A percentile compares a stretch with the other conserved stretches of the same genome.
Evolutionary conservation across 2,113 vertebrate species (phyloP).

Genomic region (Potamarius usumacintae): DNA sequence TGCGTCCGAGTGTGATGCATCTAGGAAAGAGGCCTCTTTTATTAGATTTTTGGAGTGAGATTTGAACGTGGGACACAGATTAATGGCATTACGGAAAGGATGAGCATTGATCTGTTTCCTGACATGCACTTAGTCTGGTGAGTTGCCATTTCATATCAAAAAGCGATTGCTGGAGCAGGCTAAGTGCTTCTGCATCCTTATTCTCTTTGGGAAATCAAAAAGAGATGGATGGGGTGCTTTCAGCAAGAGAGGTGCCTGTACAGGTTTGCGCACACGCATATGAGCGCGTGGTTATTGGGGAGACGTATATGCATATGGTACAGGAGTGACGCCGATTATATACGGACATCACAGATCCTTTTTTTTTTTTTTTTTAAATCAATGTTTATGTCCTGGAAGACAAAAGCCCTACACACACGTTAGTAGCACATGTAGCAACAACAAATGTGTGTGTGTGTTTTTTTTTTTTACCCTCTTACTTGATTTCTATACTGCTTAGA

Average conservation of each 20-base stretch:
- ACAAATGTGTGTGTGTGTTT: no score
- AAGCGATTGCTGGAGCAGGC: slow-evolving; percentile 38
- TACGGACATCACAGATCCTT: background rate
- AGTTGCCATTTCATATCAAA: slow-evolving; percentile 56
- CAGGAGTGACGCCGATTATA: background rate
- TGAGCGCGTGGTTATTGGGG: background rate
- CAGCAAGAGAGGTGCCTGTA: slow-evolving; percentile 5
- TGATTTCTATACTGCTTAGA: background rate
- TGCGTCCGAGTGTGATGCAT: slow-evolving; percentile 38
- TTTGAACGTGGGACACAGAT: slow-evolving; percentile 52
- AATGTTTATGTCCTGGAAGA: background rate
- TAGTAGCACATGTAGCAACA: background rate
- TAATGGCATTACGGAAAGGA: slow-evolving; percentile 55
- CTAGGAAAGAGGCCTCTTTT: slow-evolving; percentile 40
- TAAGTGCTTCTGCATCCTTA: slow-evolving; percentile 36
- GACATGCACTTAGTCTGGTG: slow-evolving; percentile 61
- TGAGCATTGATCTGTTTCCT: slow-evolving; percentile 59
- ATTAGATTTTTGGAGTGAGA: slow-evolving; percentile 58
- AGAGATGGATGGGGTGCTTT: slow-evolving; percentile 26
- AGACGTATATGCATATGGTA: background rate
- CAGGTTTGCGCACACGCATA: background rate
- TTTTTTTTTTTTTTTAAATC: no score
- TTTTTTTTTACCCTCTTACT: background rate
- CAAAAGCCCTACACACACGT: background rate
- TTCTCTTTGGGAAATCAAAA: slow-evolving; percentile 22